Base-by-base conservation (phyloP, 2,888 invertebrate species). In the Ochropacha duplaris region DNA sequence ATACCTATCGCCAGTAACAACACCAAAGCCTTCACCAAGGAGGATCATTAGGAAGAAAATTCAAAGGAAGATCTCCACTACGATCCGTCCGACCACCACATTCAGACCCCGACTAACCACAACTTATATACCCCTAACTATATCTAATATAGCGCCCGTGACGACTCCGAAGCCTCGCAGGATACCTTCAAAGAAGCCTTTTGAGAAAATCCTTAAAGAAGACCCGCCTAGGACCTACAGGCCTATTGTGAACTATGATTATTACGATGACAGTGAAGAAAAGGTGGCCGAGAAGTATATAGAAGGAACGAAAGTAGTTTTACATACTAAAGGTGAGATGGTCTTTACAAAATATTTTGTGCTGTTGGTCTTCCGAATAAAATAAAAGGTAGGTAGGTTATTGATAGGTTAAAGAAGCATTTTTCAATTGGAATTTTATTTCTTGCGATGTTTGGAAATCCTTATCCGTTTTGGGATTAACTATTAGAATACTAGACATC, bases 191-290 rank as follows among this genome's bases (percentile, higher is more conserved):
- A 79, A 74, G 55, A 84, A 83, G 62, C 88, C 88, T 0, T 87
- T 88, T 59, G 82, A 87, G 61, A 88, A 86, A 67, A 69, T 85
- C 3, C 44, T 77, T 0, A 81, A 77, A 52, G 61, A 65, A 8
- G 72, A 69, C 14, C 75, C 81, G 0, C 82, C 78, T 54, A 83
- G 74, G 69, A 82, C 79, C 0, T 82, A 78, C 67, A 79, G 71
- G 54, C 90, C 91, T 0, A 83, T 89, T 2, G 79, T 78, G 22
- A 94, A 94, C 73, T 95, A 96, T 71, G 96, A 96, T 70, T 95
- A 95, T 69, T 96, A 96, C 69, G 96, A 96, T 66, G 95, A 95
- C 60, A 94, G 93, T 22, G 94, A 94, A 59, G 94, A 78, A 79
- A 95, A 74, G 80, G 93, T 77, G 83, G 88, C 83, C 12, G 73